Evolutionary conservation across 2,888 invertebrate genomes (phyloP).

Genomic region (Metallyticus violacea): DNA sequence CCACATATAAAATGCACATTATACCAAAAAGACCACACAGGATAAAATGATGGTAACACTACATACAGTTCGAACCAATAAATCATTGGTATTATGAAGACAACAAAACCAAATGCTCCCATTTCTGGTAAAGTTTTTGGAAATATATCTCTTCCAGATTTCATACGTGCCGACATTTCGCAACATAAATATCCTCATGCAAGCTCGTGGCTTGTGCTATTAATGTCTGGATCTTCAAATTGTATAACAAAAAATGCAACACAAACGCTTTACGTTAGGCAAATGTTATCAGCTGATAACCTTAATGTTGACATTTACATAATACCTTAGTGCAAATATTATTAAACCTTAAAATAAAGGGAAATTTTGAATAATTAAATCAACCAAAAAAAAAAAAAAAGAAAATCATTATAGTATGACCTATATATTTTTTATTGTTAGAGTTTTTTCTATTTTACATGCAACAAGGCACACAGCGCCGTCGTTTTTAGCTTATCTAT

Average conservation of each 20-base stretch:
- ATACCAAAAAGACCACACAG: conserved; percentile 53
- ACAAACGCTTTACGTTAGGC: neutral
- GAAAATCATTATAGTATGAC: too few relatives aligned
- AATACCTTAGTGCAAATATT: neutral
- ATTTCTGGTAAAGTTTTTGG: conserved; percentile 44
- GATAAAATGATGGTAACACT: conserved; percentile 67
- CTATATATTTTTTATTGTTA: too few relatives aligned
- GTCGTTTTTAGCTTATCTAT: too few relatives aligned
- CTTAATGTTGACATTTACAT: neutral
- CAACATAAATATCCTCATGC: neutral
- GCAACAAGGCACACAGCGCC: too few relatives aligned
- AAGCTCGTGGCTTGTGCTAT: too few relatives aligned
- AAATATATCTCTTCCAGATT: conserved; percentile 25
- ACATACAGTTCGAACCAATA: conserved; percentile 73
- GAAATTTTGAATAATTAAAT: neutral
- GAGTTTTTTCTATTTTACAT: too few relatives aligned
- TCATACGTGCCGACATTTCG: conserved; percentile 16
- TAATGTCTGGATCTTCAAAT: too few relatives aligned
- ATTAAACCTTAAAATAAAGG: neutral
- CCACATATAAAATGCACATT: conserved; percentile 61
- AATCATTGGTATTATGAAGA: conserved; percentile 63
- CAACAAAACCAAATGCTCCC: conserved; percentile 54
- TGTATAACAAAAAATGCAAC: neutral
- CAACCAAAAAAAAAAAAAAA: too few relatives aligned
- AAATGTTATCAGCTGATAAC: neutral